Evolutionary conservation across 2,888 invertebrate species (phyloP).

Genomic region (Blera fallax): DNA sequence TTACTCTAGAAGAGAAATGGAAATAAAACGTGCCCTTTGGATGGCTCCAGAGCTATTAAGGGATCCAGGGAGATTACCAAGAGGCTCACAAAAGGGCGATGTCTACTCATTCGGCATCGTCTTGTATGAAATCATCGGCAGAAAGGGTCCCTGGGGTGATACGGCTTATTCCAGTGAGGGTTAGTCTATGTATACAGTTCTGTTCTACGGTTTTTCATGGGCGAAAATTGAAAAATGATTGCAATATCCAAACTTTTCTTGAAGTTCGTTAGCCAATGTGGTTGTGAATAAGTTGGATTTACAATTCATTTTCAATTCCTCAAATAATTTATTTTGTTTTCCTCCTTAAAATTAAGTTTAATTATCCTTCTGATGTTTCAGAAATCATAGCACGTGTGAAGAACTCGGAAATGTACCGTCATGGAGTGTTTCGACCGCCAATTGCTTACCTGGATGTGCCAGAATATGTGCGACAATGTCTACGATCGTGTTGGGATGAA

Average conservation of each 20-base stretch:
- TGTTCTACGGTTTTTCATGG: neutral
- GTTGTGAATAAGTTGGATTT: neutral
- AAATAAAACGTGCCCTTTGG: slow-evolving; percentile 85
- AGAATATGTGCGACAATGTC: slow-evolving; percentile 88
- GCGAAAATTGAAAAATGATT: slow-evolving; percentile 1
- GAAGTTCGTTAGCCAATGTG: slow-evolving; percentile 1
- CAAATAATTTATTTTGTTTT: neutral
- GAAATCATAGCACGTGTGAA: slow-evolving; percentile 85
- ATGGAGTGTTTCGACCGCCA: slow-evolving; percentile 85
- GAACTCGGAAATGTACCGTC: slow-evolving; percentile 82
- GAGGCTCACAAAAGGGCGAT: slow-evolving; percentile 93
- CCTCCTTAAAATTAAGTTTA: too few relatives aligned
- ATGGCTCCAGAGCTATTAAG: slow-evolving; percentile 89
- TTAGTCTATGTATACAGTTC: slow-evolving; percentile 76
- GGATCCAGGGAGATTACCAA: slow-evolving; percentile 83
- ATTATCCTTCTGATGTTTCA: too few relatives aligned
- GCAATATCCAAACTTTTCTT: neutral
- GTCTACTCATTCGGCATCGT: slow-evolving; percentile 93
- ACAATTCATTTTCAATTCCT: neutral
- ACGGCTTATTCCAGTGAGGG: slow-evolving; percentile 85
- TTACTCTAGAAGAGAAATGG: slow-evolving; percentile 79
- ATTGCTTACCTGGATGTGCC: slow-evolving; percentile 86
- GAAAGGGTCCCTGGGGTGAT: slow-evolving; percentile 91
- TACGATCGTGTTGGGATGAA: slow-evolving; percentile 92
- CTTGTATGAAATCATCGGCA: slow-evolving; percentile 91